These are phyloP conservation scores for Malurus elegans DNA, from an alignment of 2,113 vertebrate species.

Conservation along the genomic window DNA sequence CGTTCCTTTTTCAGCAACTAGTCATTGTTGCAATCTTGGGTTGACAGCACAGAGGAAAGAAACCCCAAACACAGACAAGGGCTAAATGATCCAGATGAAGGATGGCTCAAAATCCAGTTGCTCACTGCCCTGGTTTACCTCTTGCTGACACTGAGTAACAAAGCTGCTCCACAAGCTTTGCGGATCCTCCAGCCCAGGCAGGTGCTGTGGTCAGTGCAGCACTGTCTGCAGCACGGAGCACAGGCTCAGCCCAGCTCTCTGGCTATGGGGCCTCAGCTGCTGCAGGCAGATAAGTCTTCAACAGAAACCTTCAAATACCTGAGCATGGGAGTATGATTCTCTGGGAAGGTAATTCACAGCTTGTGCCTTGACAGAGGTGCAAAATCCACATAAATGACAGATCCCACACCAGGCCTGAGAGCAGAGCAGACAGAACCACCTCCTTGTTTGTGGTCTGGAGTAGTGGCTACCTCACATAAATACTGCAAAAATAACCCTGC, in stretches of 20 bases:
- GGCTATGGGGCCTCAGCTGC: neutral
- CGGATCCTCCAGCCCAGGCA: neutral
- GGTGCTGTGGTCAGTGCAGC: neutral
- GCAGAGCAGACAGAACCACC: neutral
- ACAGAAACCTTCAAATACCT: neutral
- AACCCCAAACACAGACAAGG: neutral
- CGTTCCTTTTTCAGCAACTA: neutral
- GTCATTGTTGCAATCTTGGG: neutral
- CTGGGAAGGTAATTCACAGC: neutral
- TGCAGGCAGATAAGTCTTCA: neutral
- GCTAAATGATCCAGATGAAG: neutral
- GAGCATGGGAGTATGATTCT: accelerated
- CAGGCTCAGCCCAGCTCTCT: neutral
- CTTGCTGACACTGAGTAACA: neutral
- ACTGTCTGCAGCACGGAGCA: accelerated
- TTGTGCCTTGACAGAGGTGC: neutral
- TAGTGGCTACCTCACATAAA: neutral
- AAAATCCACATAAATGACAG: neutral
- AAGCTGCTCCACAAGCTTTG: neutral
- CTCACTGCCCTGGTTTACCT: neutral
- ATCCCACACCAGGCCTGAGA: neutral
- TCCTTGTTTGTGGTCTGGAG: neutral
- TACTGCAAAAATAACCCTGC: neutral
- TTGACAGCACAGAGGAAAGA: neutral
- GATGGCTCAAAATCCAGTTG: neutral